Evolutionary conservation across 2,797 vertebrate genomes (phyloP).

Genomic region (Alcedo atthis): DNA sequence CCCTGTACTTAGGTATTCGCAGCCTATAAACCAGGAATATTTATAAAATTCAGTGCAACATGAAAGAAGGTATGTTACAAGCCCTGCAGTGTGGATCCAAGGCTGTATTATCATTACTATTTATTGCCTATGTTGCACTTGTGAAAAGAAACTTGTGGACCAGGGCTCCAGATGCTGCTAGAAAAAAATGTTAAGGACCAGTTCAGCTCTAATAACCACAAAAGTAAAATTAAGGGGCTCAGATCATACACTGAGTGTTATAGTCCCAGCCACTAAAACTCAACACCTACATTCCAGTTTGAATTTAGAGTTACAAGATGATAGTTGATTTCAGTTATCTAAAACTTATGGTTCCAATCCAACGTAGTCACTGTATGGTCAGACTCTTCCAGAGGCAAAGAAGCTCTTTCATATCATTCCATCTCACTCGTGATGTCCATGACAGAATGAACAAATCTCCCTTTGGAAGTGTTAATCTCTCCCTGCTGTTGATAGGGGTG

Average conservation of each 20-base stretch:
- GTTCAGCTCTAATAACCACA: not conserved
- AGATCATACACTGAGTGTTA: not conserved
- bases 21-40: not conserved
- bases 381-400: not conserved
- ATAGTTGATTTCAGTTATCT: not conserved
- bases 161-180: not conserved
- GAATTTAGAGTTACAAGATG: not conserved
- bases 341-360: not conserved
- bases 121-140: not conserved
- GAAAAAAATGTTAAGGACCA: not conserved
- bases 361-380: not conserved
- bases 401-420: fast-evolving
- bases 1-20: not conserved
- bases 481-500: not conserved
- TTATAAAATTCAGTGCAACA: not conserved
- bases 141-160: not conserved
- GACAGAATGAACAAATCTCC: not conserved
- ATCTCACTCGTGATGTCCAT: not conserved
- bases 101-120: not conserved
- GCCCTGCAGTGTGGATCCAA: not conserved
- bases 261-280: not conserved
- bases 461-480: not conserved
- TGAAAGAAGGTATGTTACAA: not conserved
- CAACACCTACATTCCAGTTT: not conserved
- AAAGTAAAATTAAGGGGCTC: not conserved